phyloP scores from a whole-genome alignment of 2,113 vertebrate genomes.

The Dendropsophus ebraccatus region DNA sequence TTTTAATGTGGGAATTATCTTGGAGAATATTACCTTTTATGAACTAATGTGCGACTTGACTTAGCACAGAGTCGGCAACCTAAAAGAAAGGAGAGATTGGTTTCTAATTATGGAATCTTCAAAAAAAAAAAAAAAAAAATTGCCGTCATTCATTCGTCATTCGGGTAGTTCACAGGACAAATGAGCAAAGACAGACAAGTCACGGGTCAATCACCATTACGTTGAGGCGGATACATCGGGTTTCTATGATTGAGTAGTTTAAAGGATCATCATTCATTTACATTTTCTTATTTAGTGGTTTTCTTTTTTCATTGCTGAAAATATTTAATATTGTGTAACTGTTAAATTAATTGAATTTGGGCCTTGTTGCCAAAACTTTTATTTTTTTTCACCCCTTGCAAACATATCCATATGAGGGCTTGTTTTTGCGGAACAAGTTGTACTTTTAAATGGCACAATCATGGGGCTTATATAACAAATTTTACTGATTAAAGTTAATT shows the following conservation, averaged over 20 bases:
- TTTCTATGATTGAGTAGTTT: not conserved
- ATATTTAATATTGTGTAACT: no score
- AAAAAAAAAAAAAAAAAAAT: not conserved
- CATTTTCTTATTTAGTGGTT: conserved; percentile 1
- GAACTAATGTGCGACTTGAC: conserved; percentile 23
- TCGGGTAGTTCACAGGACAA: not conserved
- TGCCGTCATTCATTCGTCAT: not conserved
- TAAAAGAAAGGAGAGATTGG: not conserved
- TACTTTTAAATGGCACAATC: no score
- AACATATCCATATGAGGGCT: no score
- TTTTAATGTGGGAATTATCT: conserved; percentile 32
- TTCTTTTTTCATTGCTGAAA: no score
- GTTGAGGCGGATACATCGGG: not conserved
- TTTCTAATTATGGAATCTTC: conserved; percentile 9
- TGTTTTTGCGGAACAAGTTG: no score
- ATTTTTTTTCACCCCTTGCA: no score
- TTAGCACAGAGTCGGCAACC: not conserved
- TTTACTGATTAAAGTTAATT: no score
- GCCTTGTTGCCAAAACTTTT: no score
- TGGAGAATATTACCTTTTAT: conserved; percentile 14
- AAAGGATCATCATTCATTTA: not conserved
- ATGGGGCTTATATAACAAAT: no score
- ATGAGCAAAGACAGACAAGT: not conserved
- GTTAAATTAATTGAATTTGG: no score
- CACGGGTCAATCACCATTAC: not conserved